These are phyloP conservation scores for Onychorhynchus coronatus DNA, from an alignment of 2,113 vertebrate genomes.

Conservation along the genomic window DNA sequence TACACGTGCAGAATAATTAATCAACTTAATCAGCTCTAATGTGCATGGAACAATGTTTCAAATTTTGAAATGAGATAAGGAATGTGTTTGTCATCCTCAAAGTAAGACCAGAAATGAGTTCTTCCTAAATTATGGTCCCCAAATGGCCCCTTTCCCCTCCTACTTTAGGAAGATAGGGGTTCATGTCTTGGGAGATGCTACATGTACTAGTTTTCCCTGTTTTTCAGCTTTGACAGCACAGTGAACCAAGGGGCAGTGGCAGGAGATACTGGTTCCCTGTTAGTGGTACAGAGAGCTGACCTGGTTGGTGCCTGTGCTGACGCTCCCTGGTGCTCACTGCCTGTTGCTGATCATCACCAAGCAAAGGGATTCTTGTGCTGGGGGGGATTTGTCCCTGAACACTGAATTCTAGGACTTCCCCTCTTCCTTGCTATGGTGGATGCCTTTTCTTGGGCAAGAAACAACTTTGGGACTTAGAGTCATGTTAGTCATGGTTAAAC, in stretches of 20 bases:
- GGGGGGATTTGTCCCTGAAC: background rate
- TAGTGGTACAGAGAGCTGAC: background rate
- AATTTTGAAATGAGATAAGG: background rate
- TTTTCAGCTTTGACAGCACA: background rate
- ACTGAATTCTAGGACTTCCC: background rate
- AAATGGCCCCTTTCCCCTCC: background rate
- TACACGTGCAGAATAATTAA: background rate
- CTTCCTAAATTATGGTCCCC: background rate
- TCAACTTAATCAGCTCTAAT: background rate
- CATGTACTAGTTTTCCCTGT: background rate
- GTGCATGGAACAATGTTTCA: background rate
- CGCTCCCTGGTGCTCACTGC: rapidly evolving
- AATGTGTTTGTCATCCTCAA: background rate
- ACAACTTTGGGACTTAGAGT: background rate
- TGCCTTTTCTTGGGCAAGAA: background rate
- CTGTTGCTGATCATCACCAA: background rate
- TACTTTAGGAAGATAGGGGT: background rate
- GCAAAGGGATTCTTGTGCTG: background rate
- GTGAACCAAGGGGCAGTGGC: background rate
- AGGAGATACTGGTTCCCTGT: background rate
- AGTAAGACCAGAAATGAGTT: background rate
- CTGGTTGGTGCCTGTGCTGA: rapidly evolving
- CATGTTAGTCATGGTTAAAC: background rate
- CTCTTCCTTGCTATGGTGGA: background rate
- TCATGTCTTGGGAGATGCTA: background rate